Conservation (phyloP, 2,113 vertebrate genomes). For the Oriolus oriolus region DNA sequence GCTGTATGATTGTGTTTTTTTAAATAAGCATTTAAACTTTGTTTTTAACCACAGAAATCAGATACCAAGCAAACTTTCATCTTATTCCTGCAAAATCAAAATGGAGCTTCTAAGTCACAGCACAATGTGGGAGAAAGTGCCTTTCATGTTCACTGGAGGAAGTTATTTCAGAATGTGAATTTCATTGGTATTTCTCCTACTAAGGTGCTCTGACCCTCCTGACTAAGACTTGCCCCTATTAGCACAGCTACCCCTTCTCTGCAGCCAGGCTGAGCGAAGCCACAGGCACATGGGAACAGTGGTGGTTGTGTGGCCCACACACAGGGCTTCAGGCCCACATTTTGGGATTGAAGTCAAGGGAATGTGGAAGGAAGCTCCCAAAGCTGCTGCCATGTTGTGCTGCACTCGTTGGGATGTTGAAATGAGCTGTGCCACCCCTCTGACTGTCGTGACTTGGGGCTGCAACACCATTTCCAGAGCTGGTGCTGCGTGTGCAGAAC, state of each 20-base stretch:
- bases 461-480: neutral
- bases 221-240: neutral
- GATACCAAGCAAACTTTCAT: slow-evolving; percentile 59
- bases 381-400: neutral
- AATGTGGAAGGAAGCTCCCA: neutral
- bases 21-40: neutral
- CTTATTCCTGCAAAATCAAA: slow-evolving; percentile 60
- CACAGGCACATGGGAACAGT: neutral
- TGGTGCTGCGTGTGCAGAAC: neutral
- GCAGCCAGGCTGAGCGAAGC: neutral
- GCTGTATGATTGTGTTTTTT: neutral
- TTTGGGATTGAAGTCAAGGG: neutral
- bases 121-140: neutral
- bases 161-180: slow-evolving; percentile 21
- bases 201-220: neutral
- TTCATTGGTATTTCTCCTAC: neutral
- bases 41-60: slow-evolving; percentile 67
- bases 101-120: slow-evolving; percentile 50
- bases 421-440: neutral
- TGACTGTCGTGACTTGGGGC: neutral
- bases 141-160: neutral
- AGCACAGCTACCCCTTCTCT: neutral
- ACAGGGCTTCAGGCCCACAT: accelerated
- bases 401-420: accelerated
- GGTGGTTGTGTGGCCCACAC: neutral